Conservation (phyloP, 1,140 invertebrate species). For the Nephotettix cincticeps region DNA sequence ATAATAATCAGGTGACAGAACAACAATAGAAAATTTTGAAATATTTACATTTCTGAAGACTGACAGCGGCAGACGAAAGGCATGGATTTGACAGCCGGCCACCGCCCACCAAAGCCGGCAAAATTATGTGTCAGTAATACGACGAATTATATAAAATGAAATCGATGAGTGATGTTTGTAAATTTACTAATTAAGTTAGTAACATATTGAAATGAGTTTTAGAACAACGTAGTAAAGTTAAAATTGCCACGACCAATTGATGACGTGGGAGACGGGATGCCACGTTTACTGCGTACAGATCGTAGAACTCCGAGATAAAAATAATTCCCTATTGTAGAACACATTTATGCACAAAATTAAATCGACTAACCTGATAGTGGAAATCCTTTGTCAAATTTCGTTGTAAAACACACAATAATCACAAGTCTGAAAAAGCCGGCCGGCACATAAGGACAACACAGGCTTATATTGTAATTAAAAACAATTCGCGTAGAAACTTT, state of each 20-base stretch:
- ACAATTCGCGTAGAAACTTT: not conserved
- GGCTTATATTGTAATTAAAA: not conserved
- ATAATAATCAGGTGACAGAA: too few relatives aligned
- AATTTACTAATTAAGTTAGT: not conserved
- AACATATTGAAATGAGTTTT: too few relatives aligned
- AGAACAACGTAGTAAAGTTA: too few relatives aligned
- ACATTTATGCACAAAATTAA: too few relatives aligned
- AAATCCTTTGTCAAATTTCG: not conserved
- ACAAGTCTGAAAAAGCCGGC: conserved; percentile 17
- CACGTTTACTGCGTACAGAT: not conserved
- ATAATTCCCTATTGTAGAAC: too few relatives aligned
- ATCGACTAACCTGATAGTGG: not conserved
- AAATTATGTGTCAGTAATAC: too few relatives aligned
- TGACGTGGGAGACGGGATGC: conserved; percentile 1
- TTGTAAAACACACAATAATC: conserved; percentile 1
- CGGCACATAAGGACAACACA: not conserved
- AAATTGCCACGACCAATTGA: not conserved
- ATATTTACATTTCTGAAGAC: too few relatives aligned
- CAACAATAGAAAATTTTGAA: too few relatives aligned
- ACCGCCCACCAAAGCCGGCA: not conserved
- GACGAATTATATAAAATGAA: not conserved
- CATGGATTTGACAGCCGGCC: not conserved
- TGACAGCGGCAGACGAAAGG: not conserved
- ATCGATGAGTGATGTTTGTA: not conserved
- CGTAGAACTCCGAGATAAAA: too few relatives aligned